Base-by-base conservation (phyloP, 2,113 vertebrate genomes). In the Petromus typicus region DNA sequence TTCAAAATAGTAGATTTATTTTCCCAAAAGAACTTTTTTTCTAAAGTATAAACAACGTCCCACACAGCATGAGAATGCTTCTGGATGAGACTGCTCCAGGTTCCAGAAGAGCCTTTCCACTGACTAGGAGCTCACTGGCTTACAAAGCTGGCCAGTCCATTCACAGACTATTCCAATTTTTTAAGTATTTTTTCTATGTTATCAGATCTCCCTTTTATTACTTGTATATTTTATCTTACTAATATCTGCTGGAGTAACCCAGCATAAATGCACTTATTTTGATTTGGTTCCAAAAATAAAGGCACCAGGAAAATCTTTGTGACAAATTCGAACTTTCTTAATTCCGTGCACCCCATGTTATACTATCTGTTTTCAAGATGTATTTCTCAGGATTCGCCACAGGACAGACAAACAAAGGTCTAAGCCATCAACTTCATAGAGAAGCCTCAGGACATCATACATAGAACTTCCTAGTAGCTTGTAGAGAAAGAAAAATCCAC, bases 261-360 rank as follows among this genome's bases (percentile, higher is more conserved):
- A 84, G 54, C 45, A 81, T 27, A 78, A 63, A 92, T 45, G 3
- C 9, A 45, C 13, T 32, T 88, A 48, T 64, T 93, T 93, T 63
- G 63, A 85, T 82, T 93, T 91, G 17, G 75, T 93, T 6, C 81
- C 17, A 40, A 82, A 80, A 82, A 30, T 59, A 54, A 82, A 51
- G 3, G 0, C 5, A 23, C 87, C 59, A 88, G 57, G 1, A 83
- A 69, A 20, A 61, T 85, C 27, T 64, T 61, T n/a, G 7, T 63
- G 32, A 73, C 90, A 86, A 16, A 34, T 88, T 78, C 54, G 7
- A 56, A 7, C 0, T 14, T 80, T 66, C 16, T 64, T 76, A 85
- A 61, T 57, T 94, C 54, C 66, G 78, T 12, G 20, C 7, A n/a
- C 2, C 12, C 10, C 32, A 32, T 4, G 43, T 59, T 81, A 69